Evolutionary conservation across 2,113 vertebrate species (phyloP).

Genomic region (Oreotrochilus melanogaster): DNA sequence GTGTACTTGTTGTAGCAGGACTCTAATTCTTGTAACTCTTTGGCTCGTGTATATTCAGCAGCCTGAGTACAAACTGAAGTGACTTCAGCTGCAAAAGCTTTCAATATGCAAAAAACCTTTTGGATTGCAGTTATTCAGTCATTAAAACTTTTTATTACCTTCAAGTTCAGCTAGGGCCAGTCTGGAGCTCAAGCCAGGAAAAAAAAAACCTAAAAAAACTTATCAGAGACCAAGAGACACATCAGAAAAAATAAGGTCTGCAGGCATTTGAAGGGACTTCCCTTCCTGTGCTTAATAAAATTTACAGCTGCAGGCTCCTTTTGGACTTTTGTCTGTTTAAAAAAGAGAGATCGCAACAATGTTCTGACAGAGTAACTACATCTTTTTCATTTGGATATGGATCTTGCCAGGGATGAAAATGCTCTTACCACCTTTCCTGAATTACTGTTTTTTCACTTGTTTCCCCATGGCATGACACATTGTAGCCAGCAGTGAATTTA

Average conservation of each 20-base stretch:
- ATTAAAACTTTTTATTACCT: not conserved
- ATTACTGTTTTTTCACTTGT: not conserved
- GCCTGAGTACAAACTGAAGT: not conserved
- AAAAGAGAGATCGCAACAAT: not conserved
- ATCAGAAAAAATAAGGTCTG: not conserved
- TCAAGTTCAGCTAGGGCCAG: not conserved
- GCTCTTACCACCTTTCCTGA: not conserved
- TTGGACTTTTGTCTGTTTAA: not conserved
- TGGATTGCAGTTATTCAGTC: not conserved
- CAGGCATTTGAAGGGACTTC: constrained; percentile 2
- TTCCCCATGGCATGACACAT: not conserved
- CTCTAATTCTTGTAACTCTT: not conserved
- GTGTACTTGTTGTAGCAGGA: not conserved
- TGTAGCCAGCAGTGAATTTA: not conserved
- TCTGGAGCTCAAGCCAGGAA: not conserved
- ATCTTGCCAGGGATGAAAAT: not conserved
- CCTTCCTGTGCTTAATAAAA: constrained; percentile 13
- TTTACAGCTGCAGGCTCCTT: not conserved
- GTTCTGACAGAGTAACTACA: not conserved
- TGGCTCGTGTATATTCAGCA: not conserved
- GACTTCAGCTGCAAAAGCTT: not conserved
- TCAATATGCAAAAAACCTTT: not conserved
- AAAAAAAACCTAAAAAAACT: not conserved
- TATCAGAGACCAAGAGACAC: not conserved
- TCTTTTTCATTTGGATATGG: not conserved